Conservation (phyloP, 2,888 invertebrate species). For the Nemoura dubitans region DNA sequence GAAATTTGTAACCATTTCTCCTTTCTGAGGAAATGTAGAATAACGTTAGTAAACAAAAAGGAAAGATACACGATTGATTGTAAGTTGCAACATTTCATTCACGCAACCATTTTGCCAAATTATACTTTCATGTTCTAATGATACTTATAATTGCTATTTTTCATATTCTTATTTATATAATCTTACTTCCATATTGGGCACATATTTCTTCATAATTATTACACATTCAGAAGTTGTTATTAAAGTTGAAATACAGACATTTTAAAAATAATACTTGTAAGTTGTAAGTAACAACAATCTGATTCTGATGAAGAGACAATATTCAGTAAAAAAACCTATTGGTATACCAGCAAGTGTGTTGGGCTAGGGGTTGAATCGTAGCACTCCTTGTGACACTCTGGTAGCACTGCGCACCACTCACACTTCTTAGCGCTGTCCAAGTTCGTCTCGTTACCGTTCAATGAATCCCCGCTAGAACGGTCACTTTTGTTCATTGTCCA, state of each 20-base stretch:
- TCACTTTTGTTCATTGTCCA: background rate
- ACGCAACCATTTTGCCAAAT: background rate
- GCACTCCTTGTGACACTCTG: background rate
- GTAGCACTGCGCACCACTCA: background rate
- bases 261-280: background rate
- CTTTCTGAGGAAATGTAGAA: background rate
- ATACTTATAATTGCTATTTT: background rate
- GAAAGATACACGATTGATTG: background rate
- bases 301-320: background rate
- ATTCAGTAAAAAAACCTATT: constrained; percentile 7
- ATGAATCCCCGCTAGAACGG: background rate
- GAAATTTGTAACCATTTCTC: background rate
- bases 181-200: background rate
- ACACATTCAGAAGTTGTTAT: constrained; percentile 37
- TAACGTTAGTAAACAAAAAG: background rate
- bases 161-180: background rate
- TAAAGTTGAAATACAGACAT: background rate
- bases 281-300: background rate
- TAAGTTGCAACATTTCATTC: background rate
- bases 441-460: background rate
- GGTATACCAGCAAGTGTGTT: background rate
- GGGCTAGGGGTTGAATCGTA: background rate
- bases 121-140: background rate
- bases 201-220: background rate
- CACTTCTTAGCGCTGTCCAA: background rate